Evolutionary conservation across 2,113 vertebrate genomes (phyloP), one percentile per base, ranked within the genome.

Genomic region (Candoia aspera): DNA sequence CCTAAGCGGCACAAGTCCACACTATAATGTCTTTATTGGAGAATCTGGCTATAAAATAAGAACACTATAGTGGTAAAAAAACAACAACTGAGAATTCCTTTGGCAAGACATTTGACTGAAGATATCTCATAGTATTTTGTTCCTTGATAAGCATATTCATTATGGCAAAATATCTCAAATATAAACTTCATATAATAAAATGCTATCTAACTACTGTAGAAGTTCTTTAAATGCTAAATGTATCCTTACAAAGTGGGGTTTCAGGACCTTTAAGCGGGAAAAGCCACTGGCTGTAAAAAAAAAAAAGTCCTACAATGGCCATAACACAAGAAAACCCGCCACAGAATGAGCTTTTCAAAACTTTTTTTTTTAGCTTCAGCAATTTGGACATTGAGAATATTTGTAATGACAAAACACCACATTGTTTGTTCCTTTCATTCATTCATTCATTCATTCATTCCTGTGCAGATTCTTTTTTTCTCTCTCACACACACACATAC

Each of bases 171-270:
- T 89, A 94, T 96, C 95, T 95, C 94, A 96, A 94, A 96, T 93
- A 94, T 95, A 96, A 91, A 96, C 93, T 95, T 94, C 94, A 86
- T 94, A 92, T 97, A 94, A 95, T 95, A 95, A 96, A 96, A 94
- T 94, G 93, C 93, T 93, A 93, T 96, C 94, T 95, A 93, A 92
- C 95, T 96, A n/a, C n/a, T n/a, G n/a, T n/a, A 94, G 79, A 95
- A 95, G 93, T 92, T 95, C 89, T 90, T 95, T 84, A 94, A 95
- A 94, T 93, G 85, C 93, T 95, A 93, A 92, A 94, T 96, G 92
- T 95, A 95, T 85, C 94, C 59, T 96, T 95, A 95, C 90, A 93
- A 93, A 95, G 94, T 86, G 92, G 96, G 87, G 79, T 92, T 94
- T 95, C 91, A 94, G 93, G 91, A 94, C 91, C 93, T 94, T 92